These are phyloP conservation scores for Thamnophis sirtalis DNA, from an alignment of 2,113 vertebrate species.

Conservation along the genomic window DNA sequence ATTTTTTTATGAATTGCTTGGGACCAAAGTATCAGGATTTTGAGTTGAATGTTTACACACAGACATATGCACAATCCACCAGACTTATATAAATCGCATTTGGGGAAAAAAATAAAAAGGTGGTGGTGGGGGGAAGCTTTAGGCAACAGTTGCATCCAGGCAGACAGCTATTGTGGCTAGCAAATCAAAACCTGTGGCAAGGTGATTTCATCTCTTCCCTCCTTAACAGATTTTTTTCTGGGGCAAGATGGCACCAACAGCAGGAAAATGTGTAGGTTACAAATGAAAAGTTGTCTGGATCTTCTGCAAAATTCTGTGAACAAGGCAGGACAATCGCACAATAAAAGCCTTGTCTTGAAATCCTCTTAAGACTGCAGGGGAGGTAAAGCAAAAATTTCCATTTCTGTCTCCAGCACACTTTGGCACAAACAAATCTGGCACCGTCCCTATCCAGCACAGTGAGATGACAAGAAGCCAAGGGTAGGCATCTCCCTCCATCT, in stretches of 20 bases:
- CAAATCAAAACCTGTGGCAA: not conserved
- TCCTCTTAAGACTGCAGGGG: not conserved
- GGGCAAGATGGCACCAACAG: not conserved
- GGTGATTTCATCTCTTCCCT: not conserved
- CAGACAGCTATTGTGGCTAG: not conserved
- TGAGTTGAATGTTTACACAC: constrained; percentile 65
- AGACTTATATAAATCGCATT: not conserved
- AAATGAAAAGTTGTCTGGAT: not conserved
- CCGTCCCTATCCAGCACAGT: not conserved
- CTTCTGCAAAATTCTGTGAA: not conserved
- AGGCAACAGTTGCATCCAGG: not conserved
- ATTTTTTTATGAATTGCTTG: constrained; percentile 49
- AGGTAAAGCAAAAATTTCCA: not conserved
- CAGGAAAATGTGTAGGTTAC: not conserved
- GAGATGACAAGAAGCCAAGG: not conserved
- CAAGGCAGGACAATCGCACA: not conserved
- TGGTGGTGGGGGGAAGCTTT: not conserved
- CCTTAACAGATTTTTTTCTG: not conserved
- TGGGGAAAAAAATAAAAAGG: not conserved
- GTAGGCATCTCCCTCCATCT: not conserved
- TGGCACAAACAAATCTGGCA: fast-evolving
- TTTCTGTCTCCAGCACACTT: not conserved
- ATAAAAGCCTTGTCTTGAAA: not conserved
- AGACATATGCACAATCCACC: not conserved
- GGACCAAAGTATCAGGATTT: constrained; percentile 66